phyloP scores from a whole-genome alignment of 2,797 vertebrate species.

The Poeciliopsis paucimaculata region DNA sequence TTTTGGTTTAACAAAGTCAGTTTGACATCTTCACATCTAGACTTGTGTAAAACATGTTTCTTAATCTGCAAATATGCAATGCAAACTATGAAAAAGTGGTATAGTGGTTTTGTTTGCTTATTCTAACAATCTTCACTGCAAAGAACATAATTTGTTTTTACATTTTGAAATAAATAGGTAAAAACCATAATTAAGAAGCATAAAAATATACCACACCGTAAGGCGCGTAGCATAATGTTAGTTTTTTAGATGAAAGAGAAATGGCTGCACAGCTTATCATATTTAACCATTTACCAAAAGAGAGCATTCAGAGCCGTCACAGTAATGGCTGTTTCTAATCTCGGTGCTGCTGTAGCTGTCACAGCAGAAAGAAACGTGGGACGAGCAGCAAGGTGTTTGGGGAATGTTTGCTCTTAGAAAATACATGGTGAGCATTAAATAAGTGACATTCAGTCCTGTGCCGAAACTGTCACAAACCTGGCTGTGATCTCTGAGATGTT shows the following conservation, averaged over 20 bases:
- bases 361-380: constrained; percentile 18
- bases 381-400: constrained; percentile 17
- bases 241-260: background rate
- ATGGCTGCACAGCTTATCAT: background rate
- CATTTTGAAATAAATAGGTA: background rate
- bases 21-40: background rate
- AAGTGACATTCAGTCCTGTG: constrained; percentile 29
- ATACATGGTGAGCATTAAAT: constrained; percentile 38
- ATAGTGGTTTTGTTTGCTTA: background rate
- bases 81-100: background rate
- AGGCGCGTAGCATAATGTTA: background rate
- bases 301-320: constrained; percentile 21
- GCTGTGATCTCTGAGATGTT: constrained; percentile 37
- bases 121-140: background rate
- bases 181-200: background rate
- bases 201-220: background rate
- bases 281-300: constrained; percentile 13
- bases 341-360: constrained; percentile 25
- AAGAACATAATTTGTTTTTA: background rate
- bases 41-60: background rate
- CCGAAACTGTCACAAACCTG: constrained; percentile 48
- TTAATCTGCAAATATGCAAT: background rate
- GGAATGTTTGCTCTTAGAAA: constrained; percentile 31
- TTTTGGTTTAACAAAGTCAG: background rate
- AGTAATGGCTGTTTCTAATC: constrained; percentile 16